Base-by-base conservation (phyloP, 2,888 invertebrate species). In the Xanthorhoe designata region DNA sequence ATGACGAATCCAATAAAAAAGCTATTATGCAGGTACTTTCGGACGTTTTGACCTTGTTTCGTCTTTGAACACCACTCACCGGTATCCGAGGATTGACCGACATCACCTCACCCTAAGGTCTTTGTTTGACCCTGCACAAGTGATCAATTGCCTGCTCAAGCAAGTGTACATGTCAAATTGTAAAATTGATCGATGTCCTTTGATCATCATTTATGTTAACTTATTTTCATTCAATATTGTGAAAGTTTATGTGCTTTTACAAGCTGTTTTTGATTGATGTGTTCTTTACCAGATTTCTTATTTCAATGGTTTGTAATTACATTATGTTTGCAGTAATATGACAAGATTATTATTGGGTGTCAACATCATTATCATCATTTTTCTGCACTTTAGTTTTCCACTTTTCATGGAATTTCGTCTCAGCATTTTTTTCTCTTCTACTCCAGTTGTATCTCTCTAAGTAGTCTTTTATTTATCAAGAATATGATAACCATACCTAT, bases 21-120 rank as follows among this genome's bases (percentile, higher is more conserved):
- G 75, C 81, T 81, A 78, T 81, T 85, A 80, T 61, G 74, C 77
- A 79, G 80, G 81, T 80, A 82, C 83, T 86, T 84, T 82, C 74
- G 77, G 82, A 79, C 73, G 70, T 68, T 66, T 71, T 78, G 82
- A 81, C 87, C 87, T 87, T 86, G 85, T 74, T 62, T 73, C 84
- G 81, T 82, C 83, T 83, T 78, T 81, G 80, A 75, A 66, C 79
- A 69, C 68, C 68, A 66, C 70, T 74, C 74, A 72, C 74, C 70
- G 38, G 64, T 62, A 62, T 68, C 68, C 64, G 68, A 69, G 19
- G 35, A 61, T 45, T 64, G 57, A 51, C 58, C 64, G 62, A 56
- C 62, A 61, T 68, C 61, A 70, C 61, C 49, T 70, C 64, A 69
- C 70, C 73, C 70, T 69, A 75, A 76, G 74, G 75, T 56, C 76